Percentiles rank a stretch among this genome's conserved stretches.
Conservation (phyloP, 2,888 invertebrate species). For the Drosophila siamana region DNA sequence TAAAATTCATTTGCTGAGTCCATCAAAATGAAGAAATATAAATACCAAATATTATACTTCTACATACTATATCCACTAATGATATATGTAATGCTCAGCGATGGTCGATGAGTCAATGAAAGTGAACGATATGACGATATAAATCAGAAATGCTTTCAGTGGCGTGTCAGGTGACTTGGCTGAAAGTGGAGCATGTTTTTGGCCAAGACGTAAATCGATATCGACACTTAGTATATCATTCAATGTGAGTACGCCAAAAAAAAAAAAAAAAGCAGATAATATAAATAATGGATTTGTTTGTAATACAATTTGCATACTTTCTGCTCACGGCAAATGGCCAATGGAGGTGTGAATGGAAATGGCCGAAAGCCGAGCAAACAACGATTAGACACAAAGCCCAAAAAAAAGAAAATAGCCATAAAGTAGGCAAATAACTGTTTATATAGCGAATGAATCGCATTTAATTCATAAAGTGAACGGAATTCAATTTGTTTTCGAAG, state of each 20-base stretch:
- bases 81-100: neutral
- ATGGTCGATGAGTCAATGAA: slow-evolving; percentile 4
- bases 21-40: slow-evolving; percentile 5
- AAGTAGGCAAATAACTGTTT: slow-evolving; percentile 16
- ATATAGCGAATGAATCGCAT: neutral
- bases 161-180: slow-evolving; percentile 38
- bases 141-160: slow-evolving; percentile 9
- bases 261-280: slow-evolving; percentile 14
- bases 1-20: slow-evolving; percentile 23
- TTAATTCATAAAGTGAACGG: slow-evolving; percentile 1
- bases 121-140: slow-evolving; percentile 15
- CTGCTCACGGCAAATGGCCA: slow-evolving; percentile 19
- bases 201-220: slow-evolving; percentile 37
- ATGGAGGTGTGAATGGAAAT: slow-evolving; percentile 48
- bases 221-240: slow-evolving; percentile 27
- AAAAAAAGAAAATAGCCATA: slow-evolving; percentile 1
- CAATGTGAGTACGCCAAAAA: slow-evolving; percentile 18
- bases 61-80: neutral
- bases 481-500: slow-evolving; percentile 7
- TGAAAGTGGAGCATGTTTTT: slow-evolving; percentile 38
- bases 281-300: slow-evolving; percentile 28
- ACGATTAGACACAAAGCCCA: neutral
- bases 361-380: slow-evolving; percentile 23
- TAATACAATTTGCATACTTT: slow-evolving; percentile 35
- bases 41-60: neutral